Base-by-base conservation (phyloP, 2,113 vertebrate species). In the Mesocricetus auratus region DNA sequence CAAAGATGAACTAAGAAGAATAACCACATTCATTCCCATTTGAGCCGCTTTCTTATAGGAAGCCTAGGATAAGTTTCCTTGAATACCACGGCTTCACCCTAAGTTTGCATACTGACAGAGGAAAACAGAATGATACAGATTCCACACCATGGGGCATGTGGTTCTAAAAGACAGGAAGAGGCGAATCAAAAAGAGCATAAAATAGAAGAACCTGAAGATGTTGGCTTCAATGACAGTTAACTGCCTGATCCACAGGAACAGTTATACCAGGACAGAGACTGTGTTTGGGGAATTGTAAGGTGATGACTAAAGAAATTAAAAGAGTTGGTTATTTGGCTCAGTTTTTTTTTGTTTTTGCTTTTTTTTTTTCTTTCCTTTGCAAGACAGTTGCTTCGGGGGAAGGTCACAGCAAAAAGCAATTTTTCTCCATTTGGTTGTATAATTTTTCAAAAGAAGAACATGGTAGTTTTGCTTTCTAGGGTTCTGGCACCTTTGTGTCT, bases 401-500 rank as follows among this genome's bases (percentile, higher is more conserved):
- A 92, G 90, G 71, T 42, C 56, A 92, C 0, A 64, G 73, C 24
- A 93, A 73, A 95, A 39, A 81, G 8, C 58, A 87, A 89, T 64
- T n/a, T 19, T 69, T 19, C 26, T 11, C 62, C 50, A 56, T 86
- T 90, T 8, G 26, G 42, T 56, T 85, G 60, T 36, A 64, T 89
- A 86, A 95, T 92, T 93, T 96, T 91, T 78, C 29, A 26, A 87
- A 82, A 73, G 86, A 88, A 62, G 58, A 33, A 64, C 45, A n/a
- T 0, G 0, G 22, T 47, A 83, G 45, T 94, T 95, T 56, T 68
- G 79, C 94, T 93, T 96, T 86, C 15, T 8, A 94, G 58, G 87
- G 74, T 96, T 82, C 71, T 50, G 13, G 53, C 79, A 68, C 91
- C 94, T 94, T 97, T 90, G 96, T 95, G 68, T 69, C 91, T 74